Percentiles rank a stretch among this genome's conserved stretches.
These are phyloP conservation scores for Euborellia annulipes DNA, from an alignment of 1,140 invertebrate genomes.

Conservation along the genomic window DNA sequence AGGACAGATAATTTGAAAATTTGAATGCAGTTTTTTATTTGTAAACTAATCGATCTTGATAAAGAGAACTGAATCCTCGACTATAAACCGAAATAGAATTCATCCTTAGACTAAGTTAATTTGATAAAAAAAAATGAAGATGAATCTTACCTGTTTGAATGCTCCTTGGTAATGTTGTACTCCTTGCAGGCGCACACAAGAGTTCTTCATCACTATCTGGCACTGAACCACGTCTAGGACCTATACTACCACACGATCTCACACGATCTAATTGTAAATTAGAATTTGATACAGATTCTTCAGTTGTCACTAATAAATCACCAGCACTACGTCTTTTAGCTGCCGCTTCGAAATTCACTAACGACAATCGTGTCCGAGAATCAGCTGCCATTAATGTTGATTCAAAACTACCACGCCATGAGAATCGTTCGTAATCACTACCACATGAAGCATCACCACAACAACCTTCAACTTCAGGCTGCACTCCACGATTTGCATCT, in stretches of 20 bases:
- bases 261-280: constrained; percentile 52
- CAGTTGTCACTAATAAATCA: constrained; percentile 45
- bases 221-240: constrained; percentile 45
- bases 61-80: too few species aligned
- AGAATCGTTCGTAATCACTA: constrained; percentile 77
- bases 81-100: too few species aligned
- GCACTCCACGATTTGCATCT: constrained; percentile 27
- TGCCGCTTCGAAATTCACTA: constrained; percentile 42
- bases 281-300: constrained; percentile 54
- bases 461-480: neutral
- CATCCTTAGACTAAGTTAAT: too few species aligned
- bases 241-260: constrained; percentile 65
- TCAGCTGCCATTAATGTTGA: constrained; percentile 68
- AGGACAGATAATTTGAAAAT: too few species aligned
- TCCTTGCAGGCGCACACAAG: constrained; percentile 28
- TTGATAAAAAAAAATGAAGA: too few species aligned
- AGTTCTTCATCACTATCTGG: constrained; percentile 45
- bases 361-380: constrained; percentile 56
- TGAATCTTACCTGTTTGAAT: constrained; percentile 26
- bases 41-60: too few species aligned
- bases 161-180: constrained; percentile 45
- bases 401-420: constrained; percentile 79
- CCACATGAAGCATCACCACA: constrained; percentile 6
- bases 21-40: too few species aligned
- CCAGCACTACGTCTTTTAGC: constrained; percentile 62